phyloP scores from a whole-genome alignment of 2,113 vertebrate species.

The Siniperca chuatsi region DNA sequence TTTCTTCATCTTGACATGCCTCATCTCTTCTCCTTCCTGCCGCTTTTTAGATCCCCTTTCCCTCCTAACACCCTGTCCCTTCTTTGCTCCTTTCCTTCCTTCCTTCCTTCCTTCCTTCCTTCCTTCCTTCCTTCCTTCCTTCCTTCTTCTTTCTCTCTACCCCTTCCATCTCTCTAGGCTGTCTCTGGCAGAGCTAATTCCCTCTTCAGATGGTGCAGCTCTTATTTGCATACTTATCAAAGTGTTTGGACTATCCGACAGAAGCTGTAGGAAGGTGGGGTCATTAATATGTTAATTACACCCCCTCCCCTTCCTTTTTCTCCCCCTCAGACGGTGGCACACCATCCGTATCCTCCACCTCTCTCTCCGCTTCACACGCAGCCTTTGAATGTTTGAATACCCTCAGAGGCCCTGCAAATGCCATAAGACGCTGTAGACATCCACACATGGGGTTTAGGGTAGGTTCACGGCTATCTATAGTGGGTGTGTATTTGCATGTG shows the following conservation, averaged over 20 bases:
- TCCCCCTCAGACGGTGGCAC: conserved; percentile 51
- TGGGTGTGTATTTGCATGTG: not conserved
- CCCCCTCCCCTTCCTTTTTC: conserved; percentile 55
- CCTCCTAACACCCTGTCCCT: conserved; percentile 5
- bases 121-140: conserved; percentile 23
- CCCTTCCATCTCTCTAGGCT: conserved; percentile 59
- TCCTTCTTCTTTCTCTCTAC: conserved; percentile 45
- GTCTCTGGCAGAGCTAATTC: conserved; percentile 83
- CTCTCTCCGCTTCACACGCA: conserved; percentile 59
- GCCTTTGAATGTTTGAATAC: conserved; percentile 73
- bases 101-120: conserved; percentile 23
- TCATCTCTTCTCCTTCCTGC: conserved; percentile 27
- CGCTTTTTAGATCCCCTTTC: conserved; percentile 27
- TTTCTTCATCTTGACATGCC: conserved; percentile 37
- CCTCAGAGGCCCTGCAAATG: conserved; percentile 68
- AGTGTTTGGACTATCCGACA: conserved; percentile 87
- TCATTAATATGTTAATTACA: conserved; percentile 90
- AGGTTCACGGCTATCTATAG: conserved; percentile 21
- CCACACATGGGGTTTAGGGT: conserved; percentile 28
- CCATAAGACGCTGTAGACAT: conserved; percentile 65
- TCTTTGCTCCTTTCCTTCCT: conserved; percentile 13
- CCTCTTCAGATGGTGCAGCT: conserved; percentile 82
- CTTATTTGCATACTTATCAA: conserved; percentile 89
- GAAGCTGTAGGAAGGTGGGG: conserved; percentile 86
- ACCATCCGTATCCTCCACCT: conserved; percentile 77